Evolutionary conservation across 2,797 vertebrate genomes (phyloP), one percentile per base, ranked within the genome.

Genomic region (Gymnoscopelus braueri): DNA sequence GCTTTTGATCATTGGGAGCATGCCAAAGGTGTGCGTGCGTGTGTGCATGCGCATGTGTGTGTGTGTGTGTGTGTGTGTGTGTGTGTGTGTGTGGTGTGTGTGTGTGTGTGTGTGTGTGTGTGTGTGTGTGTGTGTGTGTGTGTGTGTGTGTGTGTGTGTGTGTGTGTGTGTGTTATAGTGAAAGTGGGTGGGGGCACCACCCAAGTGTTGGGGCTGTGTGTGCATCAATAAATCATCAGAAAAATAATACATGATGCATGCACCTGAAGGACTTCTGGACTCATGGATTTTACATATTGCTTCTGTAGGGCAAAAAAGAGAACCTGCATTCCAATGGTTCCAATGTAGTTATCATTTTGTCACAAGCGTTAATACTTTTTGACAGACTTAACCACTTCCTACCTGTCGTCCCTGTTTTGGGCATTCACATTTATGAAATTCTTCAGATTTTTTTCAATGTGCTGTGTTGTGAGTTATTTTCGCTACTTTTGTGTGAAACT

Each of bases 191-290:
- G 55, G 39, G 15, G 55, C 26, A 29, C 26, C 26, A 29, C 2
- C 32, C 71, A 69, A 82, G 72, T 67, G 70, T 64, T 60, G 66
- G 76, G 74, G 68, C 39, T n/a, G 60, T 56, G 60, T n/a, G 39
- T 11, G 49, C 55, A 77, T 87, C 62, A 86, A 86, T 89, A 82
- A 87, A 86, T 84, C 62, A 88, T 85, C 74, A 69, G 35, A 85
- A 75, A 79, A 67, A 69, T 71, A 67, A 69, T 71, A 62, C 19
- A 65, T 47, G 14, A 15, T 78, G 14, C 52, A 60, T 62, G 48
- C 15, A 66, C 53, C 5, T 3, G 48, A 57, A 29, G 32, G 19
- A 19, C 10, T 49, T 10, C 52, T 66, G 15, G 44, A 61, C 39
- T 74, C 58, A 65, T 51, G 19, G n/a, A 35, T 66, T 55, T 69